A percentile compares a stretch with the other conserved stretches of the same genome.
Evolutionary conservation across 2,113 vertebrate species (phyloP).

Genomic region (Erythrolamprus reginae): DNA sequence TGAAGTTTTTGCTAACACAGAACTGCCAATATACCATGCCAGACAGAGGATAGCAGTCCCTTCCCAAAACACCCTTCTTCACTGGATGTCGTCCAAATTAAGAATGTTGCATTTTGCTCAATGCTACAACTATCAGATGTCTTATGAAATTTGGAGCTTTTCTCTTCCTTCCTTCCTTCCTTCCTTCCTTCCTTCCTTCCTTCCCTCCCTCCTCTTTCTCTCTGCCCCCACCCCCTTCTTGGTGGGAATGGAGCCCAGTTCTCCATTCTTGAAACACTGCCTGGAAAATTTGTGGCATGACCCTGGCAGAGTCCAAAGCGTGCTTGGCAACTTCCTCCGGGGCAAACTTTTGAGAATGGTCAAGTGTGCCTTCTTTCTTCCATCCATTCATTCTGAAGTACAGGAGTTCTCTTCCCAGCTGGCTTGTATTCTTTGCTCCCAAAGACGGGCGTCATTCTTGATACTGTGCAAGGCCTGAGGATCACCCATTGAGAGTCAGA

Average conservation of each 20-base stretch:
- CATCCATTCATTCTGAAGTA: background rate
- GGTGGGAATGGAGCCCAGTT: background rate
- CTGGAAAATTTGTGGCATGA: background rate
- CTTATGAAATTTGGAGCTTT: background rate
- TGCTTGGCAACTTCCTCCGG: background rate
- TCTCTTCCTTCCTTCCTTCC: background rate
- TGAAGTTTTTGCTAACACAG: no score
- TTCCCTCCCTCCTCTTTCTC: background rate
- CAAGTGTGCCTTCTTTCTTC: background rate
- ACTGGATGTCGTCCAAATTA: background rate
- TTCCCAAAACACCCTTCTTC: background rate
- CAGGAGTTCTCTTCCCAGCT: no score
- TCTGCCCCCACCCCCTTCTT: background rate
- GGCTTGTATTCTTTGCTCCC: background rate
- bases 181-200: no score
- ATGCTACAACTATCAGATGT: background rate
- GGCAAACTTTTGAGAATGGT: background rate
- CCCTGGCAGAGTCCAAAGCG: background rate
- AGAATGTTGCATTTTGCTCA: background rate
- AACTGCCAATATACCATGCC: no score
- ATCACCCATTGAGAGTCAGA: background rate
- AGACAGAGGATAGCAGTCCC: no score
- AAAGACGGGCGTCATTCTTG: background rate
- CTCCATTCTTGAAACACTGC: background rate
- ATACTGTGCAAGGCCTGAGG: background rate